Evolutionary conservation across 2,113 vertebrate species (phyloP), one percentile per base, ranked within the genome.

Genomic region (Lepus americanus): DNA sequence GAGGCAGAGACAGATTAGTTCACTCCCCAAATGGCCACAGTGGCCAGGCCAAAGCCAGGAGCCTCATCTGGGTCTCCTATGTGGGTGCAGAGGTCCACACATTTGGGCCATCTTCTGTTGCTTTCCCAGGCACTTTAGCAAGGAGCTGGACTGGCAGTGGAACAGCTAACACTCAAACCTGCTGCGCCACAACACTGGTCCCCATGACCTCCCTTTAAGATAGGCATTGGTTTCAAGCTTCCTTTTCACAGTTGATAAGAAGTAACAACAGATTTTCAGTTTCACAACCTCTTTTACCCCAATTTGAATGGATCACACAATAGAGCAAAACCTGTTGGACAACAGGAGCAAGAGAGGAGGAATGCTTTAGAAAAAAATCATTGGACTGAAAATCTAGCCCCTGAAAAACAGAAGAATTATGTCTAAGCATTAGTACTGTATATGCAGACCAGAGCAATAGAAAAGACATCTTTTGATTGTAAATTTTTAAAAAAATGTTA

Each of bases 391-490:
- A 85, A 51, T 69, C 19, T 87, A 80, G 72, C 29, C 0, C 25
- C 16, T 90, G 29, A 90, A 78, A 80, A 88, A 14, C 14, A 90
- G 20, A 81, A 31, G 23, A 74, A 63, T 88, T 93, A 59, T 59
- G 55, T 74, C 66, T 66, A 13, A 94, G 23, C 55, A 66, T 61
- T 49, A 63, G 39, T 78, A n/a, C 8, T 39, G 31, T 92, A 3
- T 53, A 19, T 59, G 23, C 39, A 89, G 59, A 27, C 74, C 59
- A 78, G 51, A 95, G 70, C 70, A 67, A 76, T 33, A 66, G 20
- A 87, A 87, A 94, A 72, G 14, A 11, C 6, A 66, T 88, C 25
- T 76, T 95, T 86, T 84, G 67, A 63, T 67, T 87, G n/a, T 69
- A 83, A 88, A 90, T 53, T 33, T 81, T 94, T 36, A 73, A 66